Evolutionary conservation across 1,140 invertebrate genomes (phyloP).

Genomic region (Papilio glaucus): DNA sequence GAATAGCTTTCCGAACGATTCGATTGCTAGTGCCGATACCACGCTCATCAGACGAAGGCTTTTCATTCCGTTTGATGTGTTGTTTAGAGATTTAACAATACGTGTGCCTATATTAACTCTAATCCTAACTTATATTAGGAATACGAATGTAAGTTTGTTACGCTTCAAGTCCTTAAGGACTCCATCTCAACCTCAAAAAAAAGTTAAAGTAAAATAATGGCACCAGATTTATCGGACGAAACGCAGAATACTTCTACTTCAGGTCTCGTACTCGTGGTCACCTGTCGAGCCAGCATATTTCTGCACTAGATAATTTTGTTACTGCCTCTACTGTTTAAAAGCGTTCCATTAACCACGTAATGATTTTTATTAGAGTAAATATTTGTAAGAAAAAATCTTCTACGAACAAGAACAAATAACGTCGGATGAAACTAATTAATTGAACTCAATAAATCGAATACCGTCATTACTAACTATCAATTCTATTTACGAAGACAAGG

Average conservation of each 20-base stretch:
- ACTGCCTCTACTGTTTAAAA: too few species aligned
- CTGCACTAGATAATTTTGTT: too few species aligned
- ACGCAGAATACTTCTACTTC: too few species aligned
- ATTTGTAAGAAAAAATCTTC: conserved; percentile 1
- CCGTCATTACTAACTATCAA: conserved; percentile 23
- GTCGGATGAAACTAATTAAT: conserved; percentile 29
- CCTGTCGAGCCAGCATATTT: too few species aligned
- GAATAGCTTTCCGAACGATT: neutral
- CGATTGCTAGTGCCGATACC: neutral
- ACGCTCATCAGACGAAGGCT: neutral
- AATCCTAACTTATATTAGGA: too few species aligned
- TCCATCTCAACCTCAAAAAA: too few species aligned
- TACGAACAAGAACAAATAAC: conserved; percentile 14
- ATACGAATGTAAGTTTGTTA: too few species aligned
- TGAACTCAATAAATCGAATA: conserved; percentile 26
- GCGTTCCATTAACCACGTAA: neutral
- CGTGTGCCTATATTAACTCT: too few species aligned
- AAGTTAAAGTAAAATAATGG: too few species aligned
- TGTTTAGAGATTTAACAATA: neutral
- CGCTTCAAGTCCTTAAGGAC: too few species aligned
- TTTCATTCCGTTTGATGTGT: neutral
- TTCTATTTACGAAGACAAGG: conserved; percentile 24
- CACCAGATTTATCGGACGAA: too few species aligned
- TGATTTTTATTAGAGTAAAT: neutral
- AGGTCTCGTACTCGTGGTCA: too few species aligned